Evolutionary conservation across 2,888 invertebrate genomes (phyloP), one percentile per base, ranked within the genome.

Genomic region (Epinotia nisella): DNA sequence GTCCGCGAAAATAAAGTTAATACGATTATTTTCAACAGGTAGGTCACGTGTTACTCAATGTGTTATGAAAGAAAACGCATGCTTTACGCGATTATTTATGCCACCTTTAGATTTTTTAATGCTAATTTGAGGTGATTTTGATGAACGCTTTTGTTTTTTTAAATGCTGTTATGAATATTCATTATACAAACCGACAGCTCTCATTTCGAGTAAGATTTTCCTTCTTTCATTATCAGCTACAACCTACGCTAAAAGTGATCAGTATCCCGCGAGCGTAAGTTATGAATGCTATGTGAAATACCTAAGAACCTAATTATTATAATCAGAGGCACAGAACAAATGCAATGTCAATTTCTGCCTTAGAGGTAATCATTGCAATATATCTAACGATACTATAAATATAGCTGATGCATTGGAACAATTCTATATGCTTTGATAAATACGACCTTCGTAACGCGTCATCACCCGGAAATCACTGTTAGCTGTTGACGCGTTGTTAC

Each of bases 401-500:
- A 53, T 35, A 56, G 17, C 35, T 49, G 13, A 68, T 68, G 56
- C 64, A 69, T 73, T 86, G 83, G 83, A 84, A 82, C 81, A 81
- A 80, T 80, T 82, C 83, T 64, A 78, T 81, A 80, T 84, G 81
- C 79, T 83, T 83, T 83, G 83, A 85, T 85, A 83, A 83, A 80
- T 78, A 78, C 78, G 89, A 85, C 92, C 92, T 92, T 92, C 89
- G 82, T 80, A 79, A 79, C 75, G 77, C 78, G 91, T 90, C 92
- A 90, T 90, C 85, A 91, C 90, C 88, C 90, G 92, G 92, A 93
- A 93, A 86, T 83, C 78, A 82, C 83, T 83, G 82, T 84, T 87
- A 85, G 87, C 85, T 84, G 85, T 88, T 89, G 84, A 88, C 84
- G 86, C 82, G 83, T 82, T 85, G 90, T 89, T 90, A 92, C 91